Conservation (phyloP, 2,113 vertebrate species). For the Gila orcuttii region DNA sequence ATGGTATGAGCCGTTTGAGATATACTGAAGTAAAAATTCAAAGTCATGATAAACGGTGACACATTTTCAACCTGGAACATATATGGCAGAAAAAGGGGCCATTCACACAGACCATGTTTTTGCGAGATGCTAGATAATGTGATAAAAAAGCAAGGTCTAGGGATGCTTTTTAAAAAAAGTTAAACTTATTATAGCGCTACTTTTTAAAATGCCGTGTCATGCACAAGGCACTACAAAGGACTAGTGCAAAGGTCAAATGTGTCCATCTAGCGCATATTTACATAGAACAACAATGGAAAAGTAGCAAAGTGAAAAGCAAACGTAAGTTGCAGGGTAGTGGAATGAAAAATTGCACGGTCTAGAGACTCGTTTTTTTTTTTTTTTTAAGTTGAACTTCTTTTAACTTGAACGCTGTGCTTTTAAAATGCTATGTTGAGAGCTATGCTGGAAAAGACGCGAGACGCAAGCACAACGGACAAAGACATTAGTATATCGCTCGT, state of each 20-base stretch:
- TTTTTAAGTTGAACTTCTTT: not conserved
- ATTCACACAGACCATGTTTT: not conserved
- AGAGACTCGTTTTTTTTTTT: no score
- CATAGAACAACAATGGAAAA: no score
- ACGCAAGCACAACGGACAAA: not conserved
- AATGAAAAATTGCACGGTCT: no score
- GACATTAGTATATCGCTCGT: not conserved
- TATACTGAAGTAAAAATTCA: not conserved
- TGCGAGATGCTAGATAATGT: not conserved
- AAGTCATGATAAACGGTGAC: conserved; percentile 11
- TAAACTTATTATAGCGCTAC: not conserved
- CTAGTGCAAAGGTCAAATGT: no score
- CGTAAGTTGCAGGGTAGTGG: no score
- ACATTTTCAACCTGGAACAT: conserved; percentile 11
- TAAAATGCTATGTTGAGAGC: not conserved
- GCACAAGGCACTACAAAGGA: not conserved
- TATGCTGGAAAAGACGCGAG: not conserved
- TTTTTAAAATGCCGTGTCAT: not conserved
- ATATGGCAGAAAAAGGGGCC: not conserved
- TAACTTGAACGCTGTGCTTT: not conserved
- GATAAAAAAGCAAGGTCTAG: not conserved
- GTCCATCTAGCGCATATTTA: no score
- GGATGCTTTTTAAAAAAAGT: not conserved
- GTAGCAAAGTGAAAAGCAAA: no score
- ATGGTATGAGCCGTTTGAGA: conserved; percentile 18